These are phyloP conservation scores for Brachionus rubens DNA, from an alignment of 1,140 invertebrate species.

Conservation along the genomic window DNA sequence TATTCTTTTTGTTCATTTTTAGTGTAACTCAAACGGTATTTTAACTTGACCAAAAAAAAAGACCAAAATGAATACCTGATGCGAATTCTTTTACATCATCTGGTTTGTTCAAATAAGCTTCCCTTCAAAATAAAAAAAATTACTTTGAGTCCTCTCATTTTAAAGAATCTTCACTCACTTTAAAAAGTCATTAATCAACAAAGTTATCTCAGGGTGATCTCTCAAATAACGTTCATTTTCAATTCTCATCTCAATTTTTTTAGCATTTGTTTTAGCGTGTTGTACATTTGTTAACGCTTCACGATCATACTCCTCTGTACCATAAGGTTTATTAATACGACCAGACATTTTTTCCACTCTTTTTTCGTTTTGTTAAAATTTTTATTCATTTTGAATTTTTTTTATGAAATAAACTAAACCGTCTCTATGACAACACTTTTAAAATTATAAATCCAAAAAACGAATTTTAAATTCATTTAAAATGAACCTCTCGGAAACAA, in stretches of 20 bases:
- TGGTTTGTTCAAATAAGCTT: conserved; percentile 39
- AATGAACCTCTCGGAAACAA: not conserved
- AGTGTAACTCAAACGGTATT: too few species aligned
- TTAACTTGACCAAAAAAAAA: too few species aligned
- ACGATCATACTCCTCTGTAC: conserved; percentile 31
- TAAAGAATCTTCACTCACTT: not conserved
- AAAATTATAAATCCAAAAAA: not conserved
- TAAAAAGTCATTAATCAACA: conserved; percentile 42
- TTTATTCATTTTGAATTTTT: not conserved
- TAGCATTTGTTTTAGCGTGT: conserved; percentile 15
- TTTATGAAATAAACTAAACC: not conserved
- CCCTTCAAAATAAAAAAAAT: not conserved
- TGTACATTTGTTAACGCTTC: conserved; percentile 25
- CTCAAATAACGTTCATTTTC: conserved; percentile 38
- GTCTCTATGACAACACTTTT: not conserved
- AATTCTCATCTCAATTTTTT: conserved; percentile 44
- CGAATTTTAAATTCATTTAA: not conserved
- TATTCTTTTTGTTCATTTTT: too few species aligned
- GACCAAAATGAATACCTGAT: too few species aligned
- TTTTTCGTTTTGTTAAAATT: not conserved
- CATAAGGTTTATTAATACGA: conserved; percentile 17
- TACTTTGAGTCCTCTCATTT: not conserved
- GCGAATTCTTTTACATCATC: conserved; percentile 25
- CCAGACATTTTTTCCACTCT: not conserved
- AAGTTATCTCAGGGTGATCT: conserved; percentile 26